phyloP scores from a whole-genome alignment of 2,888 invertebrate genomes.

The Steinernema hermaphroditum region DNA sequence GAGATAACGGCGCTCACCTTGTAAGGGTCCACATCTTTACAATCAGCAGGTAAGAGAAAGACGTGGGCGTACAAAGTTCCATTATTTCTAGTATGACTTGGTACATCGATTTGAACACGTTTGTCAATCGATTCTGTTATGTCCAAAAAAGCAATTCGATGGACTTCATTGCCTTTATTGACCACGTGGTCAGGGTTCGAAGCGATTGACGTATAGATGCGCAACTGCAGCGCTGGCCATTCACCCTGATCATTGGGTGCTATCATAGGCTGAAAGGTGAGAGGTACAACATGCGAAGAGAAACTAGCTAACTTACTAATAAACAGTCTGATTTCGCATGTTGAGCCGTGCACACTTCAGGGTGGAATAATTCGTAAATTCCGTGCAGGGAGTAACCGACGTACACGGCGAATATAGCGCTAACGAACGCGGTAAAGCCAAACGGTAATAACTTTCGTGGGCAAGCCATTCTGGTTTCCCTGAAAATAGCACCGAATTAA shows the following conservation, averaged over 20 bases:
- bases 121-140: slow-evolving; percentile 36
- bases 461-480: slow-evolving; percentile 18
- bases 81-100: slow-evolving; percentile 75
- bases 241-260: slow-evolving; percentile 39
- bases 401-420: slow-evolving; percentile 68
- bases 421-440: too few species aligned
- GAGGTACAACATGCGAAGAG: neutral
- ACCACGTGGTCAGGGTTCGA: neutral
- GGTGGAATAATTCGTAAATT: slow-evolving; percentile 69
- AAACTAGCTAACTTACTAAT: slow-evolving; percentile 36
- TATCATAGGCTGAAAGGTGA: slow-evolving; percentile 44
- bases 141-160: slow-evolving; percentile 35
- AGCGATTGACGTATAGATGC: slow-evolving; percentile 46
- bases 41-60: slow-evolving; percentile 71
- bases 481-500: slow-evolving; percentile 31
- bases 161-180: slow-evolving; percentile 26
- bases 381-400: slow-evolving; percentile 69
- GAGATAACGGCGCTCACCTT: slow-evolving; percentile 13
- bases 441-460: neutral
- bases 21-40: slow-evolving; percentile 43
- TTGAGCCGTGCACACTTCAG: slow-evolving; percentile 41
- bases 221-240: slow-evolving; percentile 52
- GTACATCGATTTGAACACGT: slow-evolving; percentile 32
- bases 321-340: slow-evolving; percentile 35
- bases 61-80: slow-evolving; percentile 82